Percentiles rank a stretch among this genome's conserved stretches.
Conservation (phyloP, 2,888 invertebrate species). For the Synergus umbraculus region DNA sequence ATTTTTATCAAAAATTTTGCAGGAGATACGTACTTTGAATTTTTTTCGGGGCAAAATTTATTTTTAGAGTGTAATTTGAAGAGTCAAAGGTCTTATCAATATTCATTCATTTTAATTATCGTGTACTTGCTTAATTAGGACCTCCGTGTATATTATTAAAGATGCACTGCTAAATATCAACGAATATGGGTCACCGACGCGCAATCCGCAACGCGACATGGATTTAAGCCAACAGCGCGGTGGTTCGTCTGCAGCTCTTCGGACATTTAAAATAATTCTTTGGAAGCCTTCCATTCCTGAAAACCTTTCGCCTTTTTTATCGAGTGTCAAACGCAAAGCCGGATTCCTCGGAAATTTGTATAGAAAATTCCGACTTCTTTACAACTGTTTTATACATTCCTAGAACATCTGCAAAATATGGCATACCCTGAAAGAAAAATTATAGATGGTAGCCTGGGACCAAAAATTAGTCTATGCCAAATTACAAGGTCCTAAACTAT, state of each 20-base stretch:
- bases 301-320: conserved; percentile 5
- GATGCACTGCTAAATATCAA: conserved; percentile 35
- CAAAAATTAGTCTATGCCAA: too few relatives aligned
- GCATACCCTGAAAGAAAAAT: too few relatives aligned
- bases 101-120: conserved; percentile 28
- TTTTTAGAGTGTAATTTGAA: conserved; percentile 7
- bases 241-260: conserved; percentile 58
- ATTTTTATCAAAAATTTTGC: too few relatives aligned
- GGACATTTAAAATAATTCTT: conserved; percentile 61
- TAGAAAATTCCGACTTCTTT: not conserved
- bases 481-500: too few relatives aligned
- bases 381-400: too few relatives aligned
- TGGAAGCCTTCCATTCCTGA: conserved; percentile 53
- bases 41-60: not conserved
- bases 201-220: conserved; percentile 72
- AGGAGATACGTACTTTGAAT: not conserved
- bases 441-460: too few relatives aligned
- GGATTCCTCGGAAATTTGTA: not conserved
- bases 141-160: conserved; percentile 30
- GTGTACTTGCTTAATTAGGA: conserved; percentile 21
- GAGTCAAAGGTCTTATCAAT: conserved; percentile 9
- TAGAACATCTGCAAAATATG: too few relatives aligned
- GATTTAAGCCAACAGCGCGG: conserved; percentile 71
- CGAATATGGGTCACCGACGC: conserved; percentile 68
- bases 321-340: not conserved